phyloP scores from a whole-genome alignment of 2,113 vertebrate species.

The Hydrolagus affinis region DNA sequence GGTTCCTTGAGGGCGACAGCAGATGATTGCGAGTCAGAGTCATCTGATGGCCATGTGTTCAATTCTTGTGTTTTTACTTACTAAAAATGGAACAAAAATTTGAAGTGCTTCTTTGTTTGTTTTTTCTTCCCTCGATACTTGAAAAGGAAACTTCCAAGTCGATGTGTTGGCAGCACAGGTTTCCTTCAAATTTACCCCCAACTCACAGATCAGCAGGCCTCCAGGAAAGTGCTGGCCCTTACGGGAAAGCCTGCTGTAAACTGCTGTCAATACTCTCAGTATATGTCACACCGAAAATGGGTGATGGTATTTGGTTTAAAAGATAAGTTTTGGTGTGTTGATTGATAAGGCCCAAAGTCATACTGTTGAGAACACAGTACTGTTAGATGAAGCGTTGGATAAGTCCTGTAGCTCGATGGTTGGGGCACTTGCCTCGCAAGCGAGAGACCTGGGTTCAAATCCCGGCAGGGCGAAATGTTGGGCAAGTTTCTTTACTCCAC shows the following conservation, averaged over 20 bases:
- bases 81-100: background rate
- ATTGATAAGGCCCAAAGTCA: background rate
- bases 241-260: background rate
- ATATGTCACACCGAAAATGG: background rate
- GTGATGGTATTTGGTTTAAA: background rate
- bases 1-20: background rate
- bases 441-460: too few relatives aligned
- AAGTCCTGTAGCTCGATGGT: too few relatives aligned
- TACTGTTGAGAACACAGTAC: too few relatives aligned
- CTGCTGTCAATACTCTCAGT: background rate
- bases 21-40: background rate
- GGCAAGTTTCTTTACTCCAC: too few relatives aligned
- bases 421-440: too few relatives aligned
- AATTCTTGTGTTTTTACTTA: background rate
- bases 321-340: background rate
- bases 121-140: background rate
- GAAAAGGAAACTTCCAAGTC: background rate
- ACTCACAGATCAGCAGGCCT: background rate
- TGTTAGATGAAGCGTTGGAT: too few relatives aligned
- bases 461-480: too few relatives aligned
- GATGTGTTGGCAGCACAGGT: background rate
- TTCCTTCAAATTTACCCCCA: conserved; percentile 4
- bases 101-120: background rate
- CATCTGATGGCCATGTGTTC: background rate
- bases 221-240: background rate